A percentile compares a stretch with the other conserved stretches of the same genome.
phyloP scores from a whole-genome alignment of 2,797 vertebrate species.

The Arrhamphus sclerolepis region DNA sequence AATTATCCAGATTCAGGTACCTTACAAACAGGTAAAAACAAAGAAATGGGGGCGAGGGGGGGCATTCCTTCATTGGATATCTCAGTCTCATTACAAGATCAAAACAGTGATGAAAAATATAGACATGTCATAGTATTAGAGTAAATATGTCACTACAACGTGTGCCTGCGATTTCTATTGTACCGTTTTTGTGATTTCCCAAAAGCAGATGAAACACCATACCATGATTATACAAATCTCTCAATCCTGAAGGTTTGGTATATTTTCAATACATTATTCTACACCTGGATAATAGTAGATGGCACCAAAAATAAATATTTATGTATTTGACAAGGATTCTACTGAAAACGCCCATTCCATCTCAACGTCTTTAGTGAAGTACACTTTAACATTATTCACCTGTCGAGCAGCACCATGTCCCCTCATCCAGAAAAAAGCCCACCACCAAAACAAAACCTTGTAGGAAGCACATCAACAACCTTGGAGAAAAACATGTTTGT shows the following conservation, averaged over 20 bases:
- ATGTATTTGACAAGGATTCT: constrained; percentile 38
- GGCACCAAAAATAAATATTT: constrained; percentile 69
- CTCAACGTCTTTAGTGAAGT: constrained; percentile 48
- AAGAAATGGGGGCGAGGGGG: constrained; percentile 38
- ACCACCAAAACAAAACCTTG: constrained; percentile 64
- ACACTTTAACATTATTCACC: constrained; percentile 59
- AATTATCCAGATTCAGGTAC: constrained; percentile 50
- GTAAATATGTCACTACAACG: constrained; percentile 62
- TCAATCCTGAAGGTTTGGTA: constrained; percentile 48
- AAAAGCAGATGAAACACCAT: constrained; percentile 29
- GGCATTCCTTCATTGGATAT: constrained; percentile 64
- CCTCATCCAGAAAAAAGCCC: constrained; percentile 56
- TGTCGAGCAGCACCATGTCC: constrained; percentile 65
- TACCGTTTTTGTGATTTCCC: constrained; percentile 18
- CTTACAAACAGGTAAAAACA: constrained; percentile 47
- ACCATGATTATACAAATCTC: constrained; percentile 36
- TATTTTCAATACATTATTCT: constrained; percentile 47
- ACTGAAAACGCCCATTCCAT: constrained; percentile 52
- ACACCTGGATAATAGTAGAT: constrained; percentile 45
- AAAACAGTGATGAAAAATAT: constrained; percentile 74
- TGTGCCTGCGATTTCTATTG: constrained; percentile 50
- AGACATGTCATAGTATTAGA: constrained; percentile 62
- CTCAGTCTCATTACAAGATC: constrained; percentile 64
- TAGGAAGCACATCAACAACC: constrained; percentile 68
- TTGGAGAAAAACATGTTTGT: constrained; percentile 55